Percentiles rank a stretch among this genome's conserved stretches.
Evolutionary conservation across 2,797 vertebrate species (phyloP).

Genomic region (Saguinus oedipus): DNA sequence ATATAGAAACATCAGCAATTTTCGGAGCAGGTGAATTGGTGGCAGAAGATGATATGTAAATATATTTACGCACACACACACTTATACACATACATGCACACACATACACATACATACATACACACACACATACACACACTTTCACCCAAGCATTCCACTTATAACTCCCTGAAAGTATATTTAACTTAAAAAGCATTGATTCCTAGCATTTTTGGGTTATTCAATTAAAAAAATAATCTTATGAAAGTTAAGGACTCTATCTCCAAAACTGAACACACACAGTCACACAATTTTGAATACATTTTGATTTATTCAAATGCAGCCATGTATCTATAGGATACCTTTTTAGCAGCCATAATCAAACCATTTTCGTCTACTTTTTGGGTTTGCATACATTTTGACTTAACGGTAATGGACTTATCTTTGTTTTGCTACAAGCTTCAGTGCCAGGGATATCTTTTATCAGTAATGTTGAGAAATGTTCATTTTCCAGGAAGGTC

Average conservation of each 20-base stretch:
- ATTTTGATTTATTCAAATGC: background rate
- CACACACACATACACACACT: background rate
- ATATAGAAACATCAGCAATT: background rate
- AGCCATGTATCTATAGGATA: background rate
- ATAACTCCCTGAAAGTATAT: background rate
- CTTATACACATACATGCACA: background rate
- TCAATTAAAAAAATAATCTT: background rate
- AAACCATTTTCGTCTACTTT: background rate
- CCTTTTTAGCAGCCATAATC: background rate
- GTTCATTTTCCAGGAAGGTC: constrained; percentile 4
- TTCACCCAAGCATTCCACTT: background rate
- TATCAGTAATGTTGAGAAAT: constrained; percentile 7
- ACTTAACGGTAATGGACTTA: background rate
- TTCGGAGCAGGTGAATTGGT: background rate
- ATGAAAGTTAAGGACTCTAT: background rate
- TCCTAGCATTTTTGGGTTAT: background rate
- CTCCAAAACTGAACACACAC: background rate
- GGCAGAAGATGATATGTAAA: background rate
- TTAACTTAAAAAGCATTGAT: background rate
- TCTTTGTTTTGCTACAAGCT: constrained; percentile 21
- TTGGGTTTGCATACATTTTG: background rate
- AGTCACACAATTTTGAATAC: background rate
- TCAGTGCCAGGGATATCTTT: constrained; percentile 19
- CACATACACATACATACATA: background rate
- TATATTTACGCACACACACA: no score